Percentiles rank a stretch among this genome's conserved stretches.
Evolutionary conservation across 2,113 vertebrate genomes (phyloP).

Genomic region (Leucoraja erinaceus): DNA sequence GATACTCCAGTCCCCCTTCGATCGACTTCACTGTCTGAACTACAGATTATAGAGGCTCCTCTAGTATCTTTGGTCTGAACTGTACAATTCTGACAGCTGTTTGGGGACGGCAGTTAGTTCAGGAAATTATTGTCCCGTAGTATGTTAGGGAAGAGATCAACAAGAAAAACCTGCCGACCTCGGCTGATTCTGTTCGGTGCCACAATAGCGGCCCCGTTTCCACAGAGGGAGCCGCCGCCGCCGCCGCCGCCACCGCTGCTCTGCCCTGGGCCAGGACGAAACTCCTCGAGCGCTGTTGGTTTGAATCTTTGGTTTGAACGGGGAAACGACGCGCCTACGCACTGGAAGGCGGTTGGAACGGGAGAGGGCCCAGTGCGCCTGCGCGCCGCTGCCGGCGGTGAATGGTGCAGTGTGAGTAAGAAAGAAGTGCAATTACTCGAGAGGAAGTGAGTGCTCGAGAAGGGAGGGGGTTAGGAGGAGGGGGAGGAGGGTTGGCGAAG

Average conservation of each 20-base stretch:
- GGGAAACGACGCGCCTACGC: not conserved
- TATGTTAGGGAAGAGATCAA: not conserved
- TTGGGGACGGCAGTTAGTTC: not conserved
- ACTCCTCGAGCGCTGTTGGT: too few relatives aligned
- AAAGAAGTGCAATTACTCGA: not conserved
- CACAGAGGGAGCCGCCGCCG: too few relatives aligned
- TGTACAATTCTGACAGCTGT: not conserved
- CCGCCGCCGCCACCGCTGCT: too few relatives aligned
- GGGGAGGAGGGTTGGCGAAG: not conserved
- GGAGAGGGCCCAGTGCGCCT: not conserved
- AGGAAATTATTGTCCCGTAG: not conserved
- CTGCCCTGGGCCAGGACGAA: too few relatives aligned
- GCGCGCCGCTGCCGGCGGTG: not conserved
- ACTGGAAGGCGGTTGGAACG: not conserved
- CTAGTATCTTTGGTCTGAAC: too few relatives aligned
- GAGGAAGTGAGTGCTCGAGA: constrained; percentile 17
- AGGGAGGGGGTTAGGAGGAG: too few relatives aligned
- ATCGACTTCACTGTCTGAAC: too few relatives aligned
- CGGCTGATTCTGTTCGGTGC: not conserved
- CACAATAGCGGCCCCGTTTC: not conserved
- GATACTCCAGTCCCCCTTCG: not conserved
- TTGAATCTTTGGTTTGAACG: too few relatives aligned
- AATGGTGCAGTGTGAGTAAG: constrained; percentile 31
- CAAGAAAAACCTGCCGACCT: not conserved
- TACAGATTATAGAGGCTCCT: too few relatives aligned